These are phyloP conservation scores for Amniataba percoides DNA, from an alignment of 2,797 vertebrate genomes.

Conservation along the genomic window DNA sequence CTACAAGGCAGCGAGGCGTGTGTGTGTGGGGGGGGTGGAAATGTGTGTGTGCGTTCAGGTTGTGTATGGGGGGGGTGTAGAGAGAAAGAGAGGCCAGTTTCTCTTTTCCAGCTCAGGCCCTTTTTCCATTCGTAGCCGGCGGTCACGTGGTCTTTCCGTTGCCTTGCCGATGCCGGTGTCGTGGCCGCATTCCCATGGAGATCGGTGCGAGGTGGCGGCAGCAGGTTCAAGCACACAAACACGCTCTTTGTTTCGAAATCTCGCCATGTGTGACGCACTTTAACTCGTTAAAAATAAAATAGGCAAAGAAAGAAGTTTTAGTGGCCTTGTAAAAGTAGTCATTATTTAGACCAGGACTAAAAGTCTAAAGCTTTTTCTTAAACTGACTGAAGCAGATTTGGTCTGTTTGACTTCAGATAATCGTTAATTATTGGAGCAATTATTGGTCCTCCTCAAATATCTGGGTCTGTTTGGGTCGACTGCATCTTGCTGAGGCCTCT, in stretches of 20 bases:
- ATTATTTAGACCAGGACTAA: slow-evolving; percentile 10
- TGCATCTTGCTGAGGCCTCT: not conserved
- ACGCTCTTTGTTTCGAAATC: slow-evolving; percentile 45
- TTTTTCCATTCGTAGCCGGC: slow-evolving; percentile 48
- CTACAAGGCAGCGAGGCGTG: slow-evolving; percentile 46
- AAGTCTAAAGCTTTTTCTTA: slow-evolving; percentile 15
- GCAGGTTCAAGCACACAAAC: slow-evolving; percentile 58
- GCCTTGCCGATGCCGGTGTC: slow-evolving; percentile 60
- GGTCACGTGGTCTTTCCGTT: slow-evolving; percentile 9
- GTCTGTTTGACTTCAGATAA: not conserved
- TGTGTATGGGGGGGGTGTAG: not conserved
- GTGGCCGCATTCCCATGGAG: slow-evolving; percentile 55
- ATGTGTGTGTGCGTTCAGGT: slow-evolving; percentile 8
- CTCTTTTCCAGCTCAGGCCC: slow-evolving; percentile 59
- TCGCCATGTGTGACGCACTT: slow-evolving; percentile 21
- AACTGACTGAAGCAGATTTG: not conserved
- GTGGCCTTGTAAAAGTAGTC: slow-evolving; percentile 33
- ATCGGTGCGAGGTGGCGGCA: slow-evolving; percentile 48
- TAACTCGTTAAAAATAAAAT: not conserved
- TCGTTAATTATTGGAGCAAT: not conserved
- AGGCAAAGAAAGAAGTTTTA: slow-evolving; percentile 16
- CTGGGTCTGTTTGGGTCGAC: not conserved
- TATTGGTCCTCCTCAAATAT: not conserved
- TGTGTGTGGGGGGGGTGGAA: slow-evolving; percentile 22
- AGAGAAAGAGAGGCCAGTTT: slow-evolving; percentile 28